Conservation (phyloP, 1,140 invertebrate genomes). For the Battus philenor region DNA sequence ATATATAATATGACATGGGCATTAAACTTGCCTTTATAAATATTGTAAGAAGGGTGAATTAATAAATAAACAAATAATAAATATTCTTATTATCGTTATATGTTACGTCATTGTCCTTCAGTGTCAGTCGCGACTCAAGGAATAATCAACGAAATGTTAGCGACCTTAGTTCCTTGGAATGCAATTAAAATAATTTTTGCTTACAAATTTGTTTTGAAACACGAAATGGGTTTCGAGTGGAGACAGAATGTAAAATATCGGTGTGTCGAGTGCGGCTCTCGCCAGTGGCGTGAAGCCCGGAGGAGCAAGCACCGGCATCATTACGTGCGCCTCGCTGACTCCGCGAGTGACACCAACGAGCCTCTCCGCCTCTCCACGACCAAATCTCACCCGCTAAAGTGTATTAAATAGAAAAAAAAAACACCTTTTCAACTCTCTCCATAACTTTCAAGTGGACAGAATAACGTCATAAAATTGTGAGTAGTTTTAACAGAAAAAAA, state of each 20-base stretch:
- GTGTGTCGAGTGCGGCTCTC: constrained; percentile 41
- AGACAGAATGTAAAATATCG: constrained; percentile 34
- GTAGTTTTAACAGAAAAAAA: constrained; percentile 20
- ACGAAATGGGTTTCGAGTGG: constrained; percentile 9
- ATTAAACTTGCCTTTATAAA: too few species aligned
- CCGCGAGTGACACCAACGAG: constrained; percentile 60
- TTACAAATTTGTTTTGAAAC: background rate
- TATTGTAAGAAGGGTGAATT: too few species aligned
- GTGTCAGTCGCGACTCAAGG: too few species aligned
- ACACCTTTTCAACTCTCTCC: constrained; percentile 46
- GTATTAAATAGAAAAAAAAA: constrained; percentile 62
- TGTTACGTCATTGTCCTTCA: too few species aligned
- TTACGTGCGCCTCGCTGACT: constrained; percentile 58
- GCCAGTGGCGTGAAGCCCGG: constrained; percentile 24
- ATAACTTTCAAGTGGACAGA: constrained; percentile 45
- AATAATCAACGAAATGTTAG: too few species aligned
- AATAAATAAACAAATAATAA: too few species aligned
- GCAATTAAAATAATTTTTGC: background rate
- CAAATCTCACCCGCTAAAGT: constrained; percentile 56
- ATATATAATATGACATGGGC: too few species aligned
- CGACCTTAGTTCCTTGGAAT: too few species aligned
- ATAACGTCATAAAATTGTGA: constrained; percentile 37
- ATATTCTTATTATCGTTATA: too few species aligned
- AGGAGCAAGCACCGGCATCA: constrained; percentile 48
- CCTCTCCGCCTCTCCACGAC: constrained; percentile 42